Percentiles rank a stretch among this genome's conserved stretches.
These are phyloP conservation scores for Drosophila acutilabella DNA, from an alignment of 2,888 invertebrate genomes.

Conservation along the genomic window DNA sequence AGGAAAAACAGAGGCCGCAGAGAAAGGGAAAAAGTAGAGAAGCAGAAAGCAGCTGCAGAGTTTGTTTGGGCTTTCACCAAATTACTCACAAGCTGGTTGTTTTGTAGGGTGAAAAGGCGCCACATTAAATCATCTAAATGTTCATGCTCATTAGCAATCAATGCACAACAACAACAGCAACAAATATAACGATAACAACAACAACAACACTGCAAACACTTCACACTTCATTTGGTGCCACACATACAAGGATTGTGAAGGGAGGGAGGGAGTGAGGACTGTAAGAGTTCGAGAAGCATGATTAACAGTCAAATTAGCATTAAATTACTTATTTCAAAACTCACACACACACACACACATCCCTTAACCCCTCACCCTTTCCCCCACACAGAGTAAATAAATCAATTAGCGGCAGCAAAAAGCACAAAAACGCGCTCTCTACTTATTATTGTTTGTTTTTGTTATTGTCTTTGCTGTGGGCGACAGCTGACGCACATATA, in stretches of 20 bases:
- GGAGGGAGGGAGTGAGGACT: not conserved
- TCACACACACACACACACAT: slow-evolving; percentile 30
- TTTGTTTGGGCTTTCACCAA: slow-evolving; percentile 53
- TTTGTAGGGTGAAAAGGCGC: slow-evolving; percentile 29
- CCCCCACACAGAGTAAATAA: slow-evolving; percentile 61
- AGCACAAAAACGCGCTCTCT: slow-evolving; percentile 20
- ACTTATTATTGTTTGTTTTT: slow-evolving; percentile 4
- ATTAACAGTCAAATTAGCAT: slow-evolving; percentile 80
- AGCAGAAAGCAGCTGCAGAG: slow-evolving; percentile 3
- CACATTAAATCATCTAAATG: slow-evolving; percentile 77
- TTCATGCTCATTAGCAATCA: slow-evolving; percentile 80
- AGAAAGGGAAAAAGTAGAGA: not conserved
- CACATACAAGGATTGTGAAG: not conserved
- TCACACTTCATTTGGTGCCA: slow-evolving; percentile 73
- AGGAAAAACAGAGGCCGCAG: no score
- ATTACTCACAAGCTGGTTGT: slow-evolving; percentile 20
- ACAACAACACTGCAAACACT: slow-evolving; percentile 63
- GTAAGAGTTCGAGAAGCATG: slow-evolving; percentile 52
- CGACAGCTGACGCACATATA: slow-evolving; percentile 71
- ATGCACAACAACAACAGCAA: slow-evolving; percentile 64
- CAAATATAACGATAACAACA: slow-evolving; percentile 31
- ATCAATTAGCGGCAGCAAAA: slow-evolving; percentile 70
- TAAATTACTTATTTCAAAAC: slow-evolving; percentile 75
- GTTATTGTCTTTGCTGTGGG: slow-evolving; percentile 8
- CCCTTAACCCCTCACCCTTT: not conserved